Conservation (phyloP, 2,113 vertebrate genomes). For the Cygnus buccinator region DNA sequence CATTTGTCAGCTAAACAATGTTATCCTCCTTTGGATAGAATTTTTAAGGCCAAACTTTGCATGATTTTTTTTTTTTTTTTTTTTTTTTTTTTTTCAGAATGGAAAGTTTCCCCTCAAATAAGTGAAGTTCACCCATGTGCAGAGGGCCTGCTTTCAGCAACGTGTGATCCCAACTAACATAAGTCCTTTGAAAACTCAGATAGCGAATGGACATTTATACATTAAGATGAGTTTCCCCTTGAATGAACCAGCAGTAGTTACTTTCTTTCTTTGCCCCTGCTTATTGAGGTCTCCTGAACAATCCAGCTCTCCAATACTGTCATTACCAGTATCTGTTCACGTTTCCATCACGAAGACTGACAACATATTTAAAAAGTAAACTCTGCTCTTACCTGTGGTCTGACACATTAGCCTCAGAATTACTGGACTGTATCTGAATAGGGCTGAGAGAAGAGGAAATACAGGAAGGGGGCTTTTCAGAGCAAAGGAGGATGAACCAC, state of each 20-base stretch:
- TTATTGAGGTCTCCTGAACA: neutral
- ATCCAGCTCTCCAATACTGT: neutral
- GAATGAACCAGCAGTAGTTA: neutral
- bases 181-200: neutral
- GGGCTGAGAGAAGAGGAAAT: neutral
- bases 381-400: neutral
- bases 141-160: neutral
- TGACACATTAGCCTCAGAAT: fast-evolving
- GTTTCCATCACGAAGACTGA: neutral
- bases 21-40: neutral
- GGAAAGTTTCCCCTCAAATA: neutral
- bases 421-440: neutral
- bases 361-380: neutral
- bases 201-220: fast-evolving
- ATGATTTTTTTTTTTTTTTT: no score
- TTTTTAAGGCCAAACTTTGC: neutral
- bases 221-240: neutral
- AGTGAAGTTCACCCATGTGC: neutral
- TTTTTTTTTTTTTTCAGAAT: neutral
- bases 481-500: neutral
- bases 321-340: neutral
- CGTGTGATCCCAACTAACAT: fast-evolving
- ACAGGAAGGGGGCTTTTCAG: neutral
- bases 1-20: neutral
- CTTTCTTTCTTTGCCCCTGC: neutral